Base-by-base conservation (phyloP, 2,113 vertebrate genomes). In the Eudyptes chrysolophus region DNA sequence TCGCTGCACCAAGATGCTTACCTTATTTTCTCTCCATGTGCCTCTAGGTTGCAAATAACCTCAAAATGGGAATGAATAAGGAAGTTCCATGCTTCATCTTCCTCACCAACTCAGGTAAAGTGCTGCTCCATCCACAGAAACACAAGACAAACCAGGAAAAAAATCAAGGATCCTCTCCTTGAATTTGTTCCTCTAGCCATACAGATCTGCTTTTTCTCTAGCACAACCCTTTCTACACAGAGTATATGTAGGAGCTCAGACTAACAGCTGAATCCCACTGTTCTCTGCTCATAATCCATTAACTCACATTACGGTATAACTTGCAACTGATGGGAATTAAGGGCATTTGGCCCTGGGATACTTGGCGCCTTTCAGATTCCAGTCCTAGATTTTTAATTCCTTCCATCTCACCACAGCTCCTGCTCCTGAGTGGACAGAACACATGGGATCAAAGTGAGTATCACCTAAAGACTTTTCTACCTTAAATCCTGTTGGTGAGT, bases 301-400 rank as follows among this genome's bases (percentile, higher is more conserved):
- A 95, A 96, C 87, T 95, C 89, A 93, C 77, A 83, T 95, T 90
- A 92, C 94, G 13, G 61, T 75, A 16, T 70, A 75, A 64, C 66
- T 95, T 83, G 62, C n/a, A 81, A 22, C 84, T 69, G 76, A 80
- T 68, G 51, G 64, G 71, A 88, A 94, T 14, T 49, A 60, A 90
- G 84, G 24, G 42, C 24, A 7, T 42, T 90, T 16, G 21, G 87
- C 51, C 68, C 38, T 6, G 11, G 42, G 38, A 94, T 86, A 62
- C 82, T 92, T 74, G 16, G 38, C 55, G 27, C 52, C 57, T 84
- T 87, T 88, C 55, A 62, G 79, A 89, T 94, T 94, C 92, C 84
- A 80, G 40, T 57, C 61, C 86, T 72, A 79, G 52, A 57, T 29
- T 42, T 60, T 55, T 52, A 92, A 95, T 92, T 89, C 58, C 32